phyloP scores from a whole-genome alignment of 2,888 invertebrate genomes.

The Drosophila monieri region DNA sequence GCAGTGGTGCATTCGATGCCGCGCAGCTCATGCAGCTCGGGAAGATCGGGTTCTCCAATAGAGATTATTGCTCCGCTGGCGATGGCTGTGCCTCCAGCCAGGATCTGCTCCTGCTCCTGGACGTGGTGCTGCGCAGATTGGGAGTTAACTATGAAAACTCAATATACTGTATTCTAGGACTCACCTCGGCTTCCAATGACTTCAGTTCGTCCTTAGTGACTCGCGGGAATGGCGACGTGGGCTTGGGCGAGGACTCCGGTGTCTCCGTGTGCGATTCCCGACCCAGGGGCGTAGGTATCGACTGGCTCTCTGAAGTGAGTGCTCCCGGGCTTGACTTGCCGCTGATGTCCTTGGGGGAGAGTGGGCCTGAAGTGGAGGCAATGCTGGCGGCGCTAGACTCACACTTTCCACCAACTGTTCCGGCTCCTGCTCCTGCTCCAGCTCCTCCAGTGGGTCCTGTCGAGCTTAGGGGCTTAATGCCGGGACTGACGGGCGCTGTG shows the following conservation, averaged over 20 bases:
- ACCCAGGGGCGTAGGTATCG: conserved; percentile 86
- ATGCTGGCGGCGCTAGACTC: conserved; percentile 68
- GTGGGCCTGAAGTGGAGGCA: conserved; percentile 81
- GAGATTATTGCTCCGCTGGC: conserved; percentile 38
- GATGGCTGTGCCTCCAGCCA: conserved; percentile 6
- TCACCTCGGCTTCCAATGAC: conserved; percentile 65
- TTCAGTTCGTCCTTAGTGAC: conserved; percentile 81
- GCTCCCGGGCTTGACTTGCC: conserved; percentile 84
- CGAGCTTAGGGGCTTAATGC: conserved; percentile 85
- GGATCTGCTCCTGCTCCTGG: conserved; percentile 63
- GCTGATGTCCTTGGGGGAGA: conserved; percentile 84
- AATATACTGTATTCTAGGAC: background rate
- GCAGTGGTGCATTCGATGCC: conserved; percentile 80
- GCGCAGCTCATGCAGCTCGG: conserved; percentile 83
- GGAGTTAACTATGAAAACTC: background rate
- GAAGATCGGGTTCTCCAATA: conserved; percentile 64
- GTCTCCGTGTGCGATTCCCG: conserved; percentile 86
- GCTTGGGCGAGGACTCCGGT: conserved; percentile 83
- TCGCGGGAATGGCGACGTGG: conserved; percentile 83
- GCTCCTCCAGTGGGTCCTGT: conserved; percentile 81
- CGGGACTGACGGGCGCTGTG: conserved; percentile 89
- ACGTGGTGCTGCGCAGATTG: background rate
- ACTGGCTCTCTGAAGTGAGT: conserved; percentile 86
- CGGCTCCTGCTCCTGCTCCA: conserved; percentile 1
- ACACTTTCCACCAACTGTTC: conserved; percentile 57